Base-by-base conservation (phyloP, 2,113 vertebrate genomes). In the Bagarius yarrelli region DNA sequence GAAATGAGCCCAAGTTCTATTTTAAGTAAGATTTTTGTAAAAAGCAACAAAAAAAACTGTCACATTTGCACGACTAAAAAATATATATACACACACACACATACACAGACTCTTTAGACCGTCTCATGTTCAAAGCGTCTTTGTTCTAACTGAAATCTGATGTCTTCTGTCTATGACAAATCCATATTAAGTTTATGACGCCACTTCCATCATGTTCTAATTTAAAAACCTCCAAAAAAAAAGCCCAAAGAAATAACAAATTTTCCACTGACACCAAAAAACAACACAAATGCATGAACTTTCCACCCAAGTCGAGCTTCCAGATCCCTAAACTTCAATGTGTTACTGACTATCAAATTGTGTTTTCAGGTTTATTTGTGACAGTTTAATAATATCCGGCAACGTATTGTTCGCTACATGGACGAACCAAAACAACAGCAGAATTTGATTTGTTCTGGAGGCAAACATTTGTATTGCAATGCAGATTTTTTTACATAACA, bases 161-260 rank as follows among this genome's bases (percentile, higher is more conserved):
- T 70, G 53, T 64, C 59, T 77, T 27, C 21, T 50, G 44, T 66
- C 18, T 57, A 71, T 71, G 57, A 60, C 66, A 71, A 60, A 80
- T 71, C 55, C 66, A 71, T 71, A 80, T 71, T 80, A 71, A 71
- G 66, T 32, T 71, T 69, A 56, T 80, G 78, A 71, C 66, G 71
- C 53, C 25, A 60, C 53, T 69, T 52, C 34, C 77, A 57, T 79
- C 52, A 27, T 69, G 23, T 69, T n/a, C 66, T 80, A 56, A 80
- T 80, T 80, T 76, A 9, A 76, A 76, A 61, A 47, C 36, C 74
- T 61, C 60, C 56, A 60, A 71, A n/a, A 70, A 70, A 70, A 55
- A 53, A 57, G 30, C n/a, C 18, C 4, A 70, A 40, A 40, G 36
- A 6, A 79, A 70, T 36, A 56, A 47, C 12, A 44, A 9, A 34